Base-by-base conservation (phyloP, 2,888 invertebrate genomes). In the Ametastegia equiseti region DNA sequence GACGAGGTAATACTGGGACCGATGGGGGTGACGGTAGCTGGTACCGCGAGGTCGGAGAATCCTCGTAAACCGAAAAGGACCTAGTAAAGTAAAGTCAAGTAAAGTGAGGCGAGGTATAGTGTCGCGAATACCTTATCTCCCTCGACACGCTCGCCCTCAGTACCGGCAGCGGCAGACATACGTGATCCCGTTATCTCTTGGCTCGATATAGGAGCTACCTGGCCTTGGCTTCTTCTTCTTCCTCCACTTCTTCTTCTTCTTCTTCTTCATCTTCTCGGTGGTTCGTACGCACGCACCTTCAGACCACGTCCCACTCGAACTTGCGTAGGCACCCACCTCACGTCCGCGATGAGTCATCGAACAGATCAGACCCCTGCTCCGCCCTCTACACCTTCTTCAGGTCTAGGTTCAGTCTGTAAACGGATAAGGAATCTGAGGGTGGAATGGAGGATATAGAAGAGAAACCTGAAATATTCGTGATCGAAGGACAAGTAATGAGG, bases 161-260 rank as follows among this genome's bases (percentile, higher is more conserved):
- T 15, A 63, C 47, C 71, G 47, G 33, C 27, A 75, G 75, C 71
- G 47, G 19, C 42, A 75, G 75, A 75, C 75, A 75, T 75, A 54
- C 50, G 75, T 54, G 75, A 75, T 75, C 75, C 75, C 54, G 75
- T 75, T 75, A 50, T 75, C 50, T 54, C 19, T n/a, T 27, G 19
- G 33, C n/a, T 30, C 71, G 50, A 50, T 54, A 23, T 54, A 50
- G 15, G 60, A 23, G 30, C 54, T 75, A 23, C 54, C 75, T 54
- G 54, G 75, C 75, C 75, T 75, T 75, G 75, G 75, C 50, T 75
- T 75, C 50, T 75, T 54, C 69, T 45, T 39, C 36, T n/a, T 67
- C 30, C 13, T 30, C 73, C n/a, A n/a, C n/a, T n/a, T n/a, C n/a
- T n/a, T n/a, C 50, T 75, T 75, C 50, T 75, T 54, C 69, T 45